A percentile compares a stretch with the other conserved stretches of the same genome.
phyloP scores from a whole-genome alignment of 2,113 vertebrate species.

The Alces alces region DNA sequence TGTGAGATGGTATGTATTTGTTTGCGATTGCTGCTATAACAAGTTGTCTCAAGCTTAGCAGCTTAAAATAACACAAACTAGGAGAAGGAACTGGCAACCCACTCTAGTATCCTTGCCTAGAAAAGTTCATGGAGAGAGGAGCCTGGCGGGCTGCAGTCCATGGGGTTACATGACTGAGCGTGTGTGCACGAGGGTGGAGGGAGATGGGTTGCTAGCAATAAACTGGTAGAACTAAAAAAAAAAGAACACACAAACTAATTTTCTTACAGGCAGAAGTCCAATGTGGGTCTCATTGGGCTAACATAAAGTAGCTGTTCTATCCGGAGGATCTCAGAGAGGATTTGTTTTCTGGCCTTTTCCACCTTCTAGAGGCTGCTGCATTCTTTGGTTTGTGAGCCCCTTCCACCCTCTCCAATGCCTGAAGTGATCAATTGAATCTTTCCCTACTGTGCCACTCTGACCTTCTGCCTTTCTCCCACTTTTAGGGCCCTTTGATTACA shows the following conservation, averaged over 20 bases:
- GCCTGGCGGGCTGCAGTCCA: too few relatives aligned
- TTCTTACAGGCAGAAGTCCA: background rate
- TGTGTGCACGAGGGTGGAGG: too few relatives aligned
- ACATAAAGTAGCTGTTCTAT: background rate
- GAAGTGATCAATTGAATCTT: background rate
- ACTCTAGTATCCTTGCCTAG: too few relatives aligned
- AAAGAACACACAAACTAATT: background rate
- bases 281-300: background rate
- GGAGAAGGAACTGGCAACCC: too few relatives aligned
- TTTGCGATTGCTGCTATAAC: background rate
- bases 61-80: background rate
- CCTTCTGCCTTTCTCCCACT: background rate
- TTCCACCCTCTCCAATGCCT: background rate
- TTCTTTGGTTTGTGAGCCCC: background rate
- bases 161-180: too few relatives aligned
- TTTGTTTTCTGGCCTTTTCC: background rate
- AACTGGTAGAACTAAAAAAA: too few relatives aligned
- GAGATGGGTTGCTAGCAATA: too few relatives aligned
- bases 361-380: background rate
- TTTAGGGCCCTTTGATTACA: background rate
- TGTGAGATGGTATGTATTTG: background rate
- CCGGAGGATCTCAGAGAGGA: background rate
- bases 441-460: background rate
- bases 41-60: background rate
- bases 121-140: too few relatives aligned